A percentile compares a stretch with the other conserved stretches of the same genome.
phyloP scores from a whole-genome alignment of 2,888 invertebrate species.

The Alviniconcha strummeri region DNA sequence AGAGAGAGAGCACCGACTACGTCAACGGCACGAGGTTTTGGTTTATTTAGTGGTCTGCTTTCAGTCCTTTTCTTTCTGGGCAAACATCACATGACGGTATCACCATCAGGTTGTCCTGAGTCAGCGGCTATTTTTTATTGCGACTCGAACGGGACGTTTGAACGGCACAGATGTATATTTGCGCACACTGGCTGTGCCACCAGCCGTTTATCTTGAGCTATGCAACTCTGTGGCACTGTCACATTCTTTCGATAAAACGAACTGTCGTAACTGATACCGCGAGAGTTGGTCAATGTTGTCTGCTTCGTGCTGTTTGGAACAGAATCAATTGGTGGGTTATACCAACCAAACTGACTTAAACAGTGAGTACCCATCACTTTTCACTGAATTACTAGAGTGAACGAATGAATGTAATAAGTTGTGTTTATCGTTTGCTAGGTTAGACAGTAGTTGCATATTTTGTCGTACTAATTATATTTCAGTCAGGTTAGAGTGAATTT shows the following conservation, averaged over 20 bases:
- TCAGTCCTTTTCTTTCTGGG: background rate
- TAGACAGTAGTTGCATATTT: too few species aligned
- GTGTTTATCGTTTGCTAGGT: too few species aligned
- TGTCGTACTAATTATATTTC: too few species aligned
- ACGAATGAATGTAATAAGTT: background rate
- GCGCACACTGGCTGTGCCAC: background rate
- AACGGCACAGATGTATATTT: too few species aligned
- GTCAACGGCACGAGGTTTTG: background rate
- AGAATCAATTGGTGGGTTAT: background rate
- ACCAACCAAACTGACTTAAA: background rate
- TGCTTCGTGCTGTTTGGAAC: background rate
- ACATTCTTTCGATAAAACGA: background rate
- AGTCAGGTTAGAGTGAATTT: background rate
- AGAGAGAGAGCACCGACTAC: background rate
- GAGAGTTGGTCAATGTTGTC: background rate
- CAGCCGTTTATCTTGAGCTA: background rate
- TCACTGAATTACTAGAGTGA: background rate
- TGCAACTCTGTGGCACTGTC: background rate
- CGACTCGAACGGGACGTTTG: too few species aligned
- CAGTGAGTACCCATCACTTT: background rate
- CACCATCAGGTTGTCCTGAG: background rate
- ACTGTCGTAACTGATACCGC: background rate
- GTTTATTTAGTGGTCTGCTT: background rate
- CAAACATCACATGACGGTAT: background rate
- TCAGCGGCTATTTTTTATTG: constrained; percentile 1